Conservation (phyloP, 92 coral and sea anemone species). For the Bergia sp. region DNA sequence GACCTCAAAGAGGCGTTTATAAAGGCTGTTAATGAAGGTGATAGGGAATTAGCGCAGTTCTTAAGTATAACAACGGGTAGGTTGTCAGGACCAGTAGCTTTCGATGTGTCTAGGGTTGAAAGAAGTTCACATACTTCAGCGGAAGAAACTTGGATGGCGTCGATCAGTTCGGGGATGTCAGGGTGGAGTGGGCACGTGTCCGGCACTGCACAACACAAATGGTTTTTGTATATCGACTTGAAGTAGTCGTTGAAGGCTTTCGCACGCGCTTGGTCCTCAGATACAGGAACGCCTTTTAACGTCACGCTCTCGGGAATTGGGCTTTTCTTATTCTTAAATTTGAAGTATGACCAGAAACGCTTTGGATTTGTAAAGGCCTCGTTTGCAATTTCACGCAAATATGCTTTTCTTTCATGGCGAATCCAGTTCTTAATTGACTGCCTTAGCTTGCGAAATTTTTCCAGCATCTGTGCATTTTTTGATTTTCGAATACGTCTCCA, state of each 20-base stretch:
- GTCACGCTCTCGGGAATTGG: no score
- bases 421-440: no score
- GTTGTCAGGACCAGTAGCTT: no score
- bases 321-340: no score
- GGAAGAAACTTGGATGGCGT: neutral
- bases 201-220: constrained; percentile 14
- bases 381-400: constrained; percentile 46
- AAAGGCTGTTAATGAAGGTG: constrained; percentile 63
- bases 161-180: constrained; percentile 20
- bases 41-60: constrained; percentile 47
- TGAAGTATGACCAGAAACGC: no score
- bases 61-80: no score
- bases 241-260: constrained; percentile 57
- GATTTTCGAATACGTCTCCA: neutral
- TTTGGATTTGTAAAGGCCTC: constrained; percentile 51
- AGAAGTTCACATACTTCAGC: no score
- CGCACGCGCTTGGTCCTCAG: constrained; percentile 51
- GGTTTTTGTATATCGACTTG: no score
- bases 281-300: constrained; percentile 28
- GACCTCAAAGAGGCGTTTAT: constrained; percentile 43
- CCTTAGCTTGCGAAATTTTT: constrained; percentile 53
- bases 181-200: constrained; percentile 20
- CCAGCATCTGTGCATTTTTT: constrained; percentile 14
- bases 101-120: no score
- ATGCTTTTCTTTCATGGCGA: constrained; percentile 49